Conservation (phyloP, 2,888 invertebrate species). For the Hetaerina titia region DNA sequence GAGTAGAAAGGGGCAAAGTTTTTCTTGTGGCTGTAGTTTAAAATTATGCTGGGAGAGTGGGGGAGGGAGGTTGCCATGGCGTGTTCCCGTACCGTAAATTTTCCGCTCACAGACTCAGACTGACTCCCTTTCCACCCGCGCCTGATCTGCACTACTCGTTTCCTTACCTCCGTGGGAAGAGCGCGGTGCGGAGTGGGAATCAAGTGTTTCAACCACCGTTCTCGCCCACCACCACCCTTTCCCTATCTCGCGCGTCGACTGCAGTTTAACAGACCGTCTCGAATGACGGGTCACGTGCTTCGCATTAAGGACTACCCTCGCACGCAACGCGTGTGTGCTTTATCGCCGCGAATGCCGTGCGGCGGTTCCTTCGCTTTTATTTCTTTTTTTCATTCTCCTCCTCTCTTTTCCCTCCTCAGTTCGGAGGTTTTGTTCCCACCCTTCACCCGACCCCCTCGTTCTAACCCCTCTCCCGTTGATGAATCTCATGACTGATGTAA, state of each 20-base stretch:
- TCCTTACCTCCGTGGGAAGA: not conserved
- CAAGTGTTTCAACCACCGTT: not conserved
- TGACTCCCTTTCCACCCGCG: not conserved
- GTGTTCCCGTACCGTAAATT: not conserved
- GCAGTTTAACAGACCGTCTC: not conserved
- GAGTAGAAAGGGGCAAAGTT: too few species aligned
- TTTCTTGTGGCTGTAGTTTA: too few species aligned
- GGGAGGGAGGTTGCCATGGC: not conserved
- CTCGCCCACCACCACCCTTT: not conserved
- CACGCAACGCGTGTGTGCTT: not conserved
- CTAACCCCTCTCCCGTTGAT: too few species aligned
- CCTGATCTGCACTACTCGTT: not conserved
- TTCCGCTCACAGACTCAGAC: not conserved
- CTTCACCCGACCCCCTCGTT: too few species aligned
- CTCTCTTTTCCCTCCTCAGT: not conserved
- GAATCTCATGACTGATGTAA: too few species aligned
- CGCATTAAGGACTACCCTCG: not conserved
- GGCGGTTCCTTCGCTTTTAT: not conserved
- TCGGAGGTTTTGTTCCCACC: too few species aligned
- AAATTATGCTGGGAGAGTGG: not conserved
- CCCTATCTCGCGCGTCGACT: not conserved
- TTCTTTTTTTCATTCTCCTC: not conserved
- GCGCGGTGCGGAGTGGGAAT: not conserved
- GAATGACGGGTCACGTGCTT: slow-evolving; percentile 9
- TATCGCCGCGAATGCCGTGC: not conserved